Evolutionary conservation across 2,797 vertebrate species (phyloP).

Genomic region (Trachurus trachurus): DNA sequence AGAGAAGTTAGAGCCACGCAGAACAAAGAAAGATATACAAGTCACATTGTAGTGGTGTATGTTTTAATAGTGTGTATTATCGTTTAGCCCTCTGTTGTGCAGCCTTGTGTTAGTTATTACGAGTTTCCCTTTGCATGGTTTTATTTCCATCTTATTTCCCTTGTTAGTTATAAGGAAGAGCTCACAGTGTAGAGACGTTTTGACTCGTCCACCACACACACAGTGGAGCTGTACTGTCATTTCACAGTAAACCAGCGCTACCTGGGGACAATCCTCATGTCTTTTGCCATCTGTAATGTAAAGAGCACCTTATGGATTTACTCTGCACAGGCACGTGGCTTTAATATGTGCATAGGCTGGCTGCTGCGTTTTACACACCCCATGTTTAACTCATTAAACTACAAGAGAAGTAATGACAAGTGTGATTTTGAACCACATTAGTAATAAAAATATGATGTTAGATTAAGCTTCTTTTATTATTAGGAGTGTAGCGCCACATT

Average conservation of each 20-base stretch:
- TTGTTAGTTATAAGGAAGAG: constrained; percentile 15
- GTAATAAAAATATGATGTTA: too few species aligned
- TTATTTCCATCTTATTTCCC: constrained; percentile 44
- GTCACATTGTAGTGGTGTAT: background rate
- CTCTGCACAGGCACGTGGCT: background rate
- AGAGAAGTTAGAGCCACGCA: background rate
- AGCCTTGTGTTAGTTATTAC: background rate
- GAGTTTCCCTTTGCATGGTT: background rate
- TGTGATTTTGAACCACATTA: too few species aligned
- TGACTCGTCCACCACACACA: background rate
- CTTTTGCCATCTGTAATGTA: constrained; percentile 16
- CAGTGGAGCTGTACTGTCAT: background rate
- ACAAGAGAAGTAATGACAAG: background rate
- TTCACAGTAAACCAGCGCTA: constrained; percentile 12
- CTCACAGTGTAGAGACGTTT: background rate
- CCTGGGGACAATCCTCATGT: constrained; percentile 9
- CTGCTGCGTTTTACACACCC: constrained; percentile 14
- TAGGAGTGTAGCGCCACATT: too few species aligned
- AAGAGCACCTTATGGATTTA: constrained; percentile 42
- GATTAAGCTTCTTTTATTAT: background rate
- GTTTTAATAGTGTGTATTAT: background rate
- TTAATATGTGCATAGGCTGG: constrained; percentile 20
- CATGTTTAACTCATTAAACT: background rate
- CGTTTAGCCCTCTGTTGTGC: background rate
- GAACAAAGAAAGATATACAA: background rate